Base-by-base conservation (phyloP, 2,113 vertebrate species). In the Otus sunia region DNA sequence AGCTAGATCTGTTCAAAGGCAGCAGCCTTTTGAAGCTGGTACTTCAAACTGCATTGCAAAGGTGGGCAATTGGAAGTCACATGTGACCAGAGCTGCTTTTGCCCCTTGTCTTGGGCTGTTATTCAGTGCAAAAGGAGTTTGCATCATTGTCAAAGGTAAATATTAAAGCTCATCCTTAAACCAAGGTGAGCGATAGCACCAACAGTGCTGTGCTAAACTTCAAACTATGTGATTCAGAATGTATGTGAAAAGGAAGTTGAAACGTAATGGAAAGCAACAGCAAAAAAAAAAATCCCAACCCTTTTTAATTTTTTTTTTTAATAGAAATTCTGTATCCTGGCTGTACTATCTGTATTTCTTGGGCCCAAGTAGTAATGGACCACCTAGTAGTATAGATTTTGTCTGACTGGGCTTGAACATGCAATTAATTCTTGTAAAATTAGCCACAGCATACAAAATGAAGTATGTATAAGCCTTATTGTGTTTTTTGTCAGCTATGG, bases 11-110 rank as follows among this genome's bases (percentile, higher is more conserved):
- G 91, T 92, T 90, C 79, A 86, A 92, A 92, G 71, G 62, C 71
- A 91, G 32, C 63, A 79, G n/a, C 50, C 29, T 77, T 96, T 90
- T 94, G 92, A 94, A 93, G 92, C 36, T 93, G 26, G 20, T 86
- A 3, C 50, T 92, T 94, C 67, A 86, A 74, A 71, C 47, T 80
- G 47, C 55, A 11, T 80, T 37, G 59, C 55, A 45, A 69, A 95
- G 29, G 50, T 80, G n/a, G 6, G 27, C 63, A 58, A 14, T 0
- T 90, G 37, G 56, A 81, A 93, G 68, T 52, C 77, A 26, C 20
- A 6, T 11, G 50, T 73, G 59, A 74, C 47, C 50, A 39, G 62
- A 87, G 29, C n/a, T 71, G 21, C 41, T 69, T 74, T 86, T 88
- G 14, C 50, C 50, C 36, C 59, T 64, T 86, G 47, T 69, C n/a